Conservation (phyloP, 2,888 invertebrate species). For the Ophion ventricosus region DNA sequence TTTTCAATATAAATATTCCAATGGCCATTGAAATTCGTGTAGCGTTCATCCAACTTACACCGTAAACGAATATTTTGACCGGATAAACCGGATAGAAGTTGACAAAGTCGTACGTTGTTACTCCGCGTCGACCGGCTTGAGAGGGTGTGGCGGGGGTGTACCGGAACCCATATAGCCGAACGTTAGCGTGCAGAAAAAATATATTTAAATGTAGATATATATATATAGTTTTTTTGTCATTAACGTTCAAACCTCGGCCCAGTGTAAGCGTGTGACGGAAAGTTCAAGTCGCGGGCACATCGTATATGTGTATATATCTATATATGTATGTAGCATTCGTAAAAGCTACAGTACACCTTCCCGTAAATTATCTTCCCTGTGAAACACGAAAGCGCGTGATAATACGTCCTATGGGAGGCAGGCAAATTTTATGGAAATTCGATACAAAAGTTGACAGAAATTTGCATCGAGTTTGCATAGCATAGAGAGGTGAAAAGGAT, state of each 20-base stretch:
- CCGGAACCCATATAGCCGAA: slow-evolving; percentile 22
- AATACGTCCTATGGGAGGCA: slow-evolving; percentile 60
- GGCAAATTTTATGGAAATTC: slow-evolving; percentile 63
- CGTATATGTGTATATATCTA: not conserved
- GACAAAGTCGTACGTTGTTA: slow-evolving; percentile 50
- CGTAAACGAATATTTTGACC: slow-evolving; percentile 59
- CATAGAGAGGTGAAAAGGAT: slow-evolving; percentile 41
- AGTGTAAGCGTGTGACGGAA: slow-evolving; percentile 41
- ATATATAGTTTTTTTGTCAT: slow-evolving; percentile 37
- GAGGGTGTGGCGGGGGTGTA: not conserved
- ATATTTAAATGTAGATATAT: slow-evolving; percentile 20
- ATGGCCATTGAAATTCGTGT: slow-evolving; percentile 16
- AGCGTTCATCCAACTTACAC: slow-evolving; percentile 27
- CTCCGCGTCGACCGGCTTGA: not conserved
- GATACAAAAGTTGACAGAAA: slow-evolving; percentile 61
- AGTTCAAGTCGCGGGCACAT: slow-evolving; percentile 51
- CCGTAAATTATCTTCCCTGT: slow-evolving; percentile 30
- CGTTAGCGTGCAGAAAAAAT: slow-evolving; percentile 14
- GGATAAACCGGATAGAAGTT: slow-evolving; percentile 49
- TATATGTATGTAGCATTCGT: slow-evolving; percentile 17
- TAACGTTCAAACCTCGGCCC: slow-evolving; percentile 37
- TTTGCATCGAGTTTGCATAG: slow-evolving; percentile 63
- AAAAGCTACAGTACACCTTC: slow-evolving; percentile 10
- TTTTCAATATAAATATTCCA: slow-evolving; percentile 35
- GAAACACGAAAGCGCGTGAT: slow-evolving; percentile 59